Percentiles rank a stretch among this genome's conserved stretches.
phyloP scores from a whole-genome alignment of 2,797 vertebrate genomes.

The Halcyon leucocephala region DNA sequence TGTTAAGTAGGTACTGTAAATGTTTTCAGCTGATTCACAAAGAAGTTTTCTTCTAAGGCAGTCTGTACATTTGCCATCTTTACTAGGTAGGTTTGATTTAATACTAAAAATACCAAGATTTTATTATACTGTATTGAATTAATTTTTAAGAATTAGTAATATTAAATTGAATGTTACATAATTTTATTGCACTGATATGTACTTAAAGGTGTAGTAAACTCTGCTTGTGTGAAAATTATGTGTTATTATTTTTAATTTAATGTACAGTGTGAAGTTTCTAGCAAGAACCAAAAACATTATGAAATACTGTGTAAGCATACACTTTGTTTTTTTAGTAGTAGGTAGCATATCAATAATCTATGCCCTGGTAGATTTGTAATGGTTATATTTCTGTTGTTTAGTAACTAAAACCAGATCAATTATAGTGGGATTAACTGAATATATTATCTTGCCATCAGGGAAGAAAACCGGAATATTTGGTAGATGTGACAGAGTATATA shows the following conservation, averaged over 20 bases:
- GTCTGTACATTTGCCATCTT: not conserved
- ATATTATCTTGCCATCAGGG: not conserved
- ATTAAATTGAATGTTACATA: not conserved
- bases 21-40: not conserved
- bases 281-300: not conserved
- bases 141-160: not conserved
- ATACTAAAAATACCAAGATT: not conserved
- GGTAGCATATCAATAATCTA: not conserved
- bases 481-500: not conserved
- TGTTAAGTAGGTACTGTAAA: not conserved
- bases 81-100: not conserved
- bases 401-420: not conserved
- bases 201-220: not conserved
- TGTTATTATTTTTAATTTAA: not conserved
- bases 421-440: not conserved
- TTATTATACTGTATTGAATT: not conserved
- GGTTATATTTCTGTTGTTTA: not conserved
- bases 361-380: not conserved
- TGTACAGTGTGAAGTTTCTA: not conserved
- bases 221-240: not conserved
- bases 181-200: not conserved
- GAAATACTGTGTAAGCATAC: not conserved
- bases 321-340: not conserved
- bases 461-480: not conserved
- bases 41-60: not conserved